These are phyloP conservation scores for Macroramphosus scolopax DNA, from an alignment of 2,797 vertebrate genomes.

Conservation along the genomic window DNA sequence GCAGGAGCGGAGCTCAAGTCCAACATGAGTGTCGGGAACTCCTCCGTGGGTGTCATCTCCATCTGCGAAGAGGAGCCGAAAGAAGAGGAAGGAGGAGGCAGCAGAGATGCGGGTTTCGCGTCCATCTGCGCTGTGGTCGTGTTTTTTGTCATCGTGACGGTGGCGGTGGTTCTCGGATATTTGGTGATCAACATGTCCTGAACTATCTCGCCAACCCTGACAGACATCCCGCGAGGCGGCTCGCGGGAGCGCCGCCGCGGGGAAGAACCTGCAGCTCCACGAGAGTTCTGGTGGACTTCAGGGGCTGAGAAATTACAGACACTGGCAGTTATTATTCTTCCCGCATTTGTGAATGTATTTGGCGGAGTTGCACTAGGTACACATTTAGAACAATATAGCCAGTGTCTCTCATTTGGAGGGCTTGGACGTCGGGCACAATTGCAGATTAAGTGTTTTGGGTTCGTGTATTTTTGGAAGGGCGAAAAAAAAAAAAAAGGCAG, in stretches of 20 bases:
- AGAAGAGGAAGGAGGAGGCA: slow-evolving; percentile 64
- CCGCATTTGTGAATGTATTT: slow-evolving; percentile 55
- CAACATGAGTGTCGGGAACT: slow-evolving; percentile 84
- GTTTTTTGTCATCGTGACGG: slow-evolving; percentile 85
- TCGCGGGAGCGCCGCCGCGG: slow-evolving; percentile 35
- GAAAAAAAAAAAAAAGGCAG: slow-evolving; percentile 12
- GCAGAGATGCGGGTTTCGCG: slow-evolving; percentile 62
- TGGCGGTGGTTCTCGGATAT: slow-evolving; percentile 87
- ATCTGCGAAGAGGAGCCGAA: slow-evolving; percentile 86
- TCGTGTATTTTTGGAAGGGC: slow-evolving; percentile 46
- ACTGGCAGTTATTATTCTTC: slow-evolving; percentile 33
- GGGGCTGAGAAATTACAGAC: slow-evolving; percentile 38
- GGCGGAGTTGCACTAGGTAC: slow-evolving; percentile 52
- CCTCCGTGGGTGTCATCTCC: slow-evolving; percentile 85
- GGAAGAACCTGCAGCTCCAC: slow-evolving; percentile 37
- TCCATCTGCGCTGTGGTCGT: slow-evolving; percentile 84
- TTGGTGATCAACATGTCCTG: slow-evolving; percentile 91
- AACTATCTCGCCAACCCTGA: slow-evolving; percentile 34
- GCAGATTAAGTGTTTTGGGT: slow-evolving; percentile 24
- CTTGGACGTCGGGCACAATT: slow-evolving; percentile 4
- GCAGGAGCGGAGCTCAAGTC: slow-evolving; percentile 92
- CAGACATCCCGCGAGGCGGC: slow-evolving; percentile 30
- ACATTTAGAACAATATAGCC: slow-evolving; percentile 30
- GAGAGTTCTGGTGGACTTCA: slow-evolving; percentile 1
- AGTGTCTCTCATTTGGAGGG: slow-evolving; percentile 7